These are phyloP conservation scores for Amphipyra tragopoginis DNA, from an alignment of 2,888 invertebrate genomes.

Conservation along the genomic window DNA sequence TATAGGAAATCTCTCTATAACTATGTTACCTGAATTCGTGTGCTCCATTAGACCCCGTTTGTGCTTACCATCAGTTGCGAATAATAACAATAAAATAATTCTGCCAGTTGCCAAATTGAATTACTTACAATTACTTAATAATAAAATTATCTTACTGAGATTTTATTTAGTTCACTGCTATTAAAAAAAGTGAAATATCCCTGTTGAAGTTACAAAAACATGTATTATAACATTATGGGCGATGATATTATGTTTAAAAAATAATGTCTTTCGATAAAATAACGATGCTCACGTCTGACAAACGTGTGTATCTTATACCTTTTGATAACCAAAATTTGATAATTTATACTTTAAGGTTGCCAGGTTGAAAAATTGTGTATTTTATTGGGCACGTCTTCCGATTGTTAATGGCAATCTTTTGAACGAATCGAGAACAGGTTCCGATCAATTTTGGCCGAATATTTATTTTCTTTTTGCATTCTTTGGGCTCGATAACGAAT, in stretches of 20 bases:
- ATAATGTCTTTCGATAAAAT: conserved; percentile 40
- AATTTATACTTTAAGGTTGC: conserved; percentile 56
- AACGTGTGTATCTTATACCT: conserved; percentile 28
- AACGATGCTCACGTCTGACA: conserved; percentile 38
- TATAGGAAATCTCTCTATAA: no score
- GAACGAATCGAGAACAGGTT: conserved; percentile 53
- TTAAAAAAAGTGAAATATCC: conserved; percentile 4
- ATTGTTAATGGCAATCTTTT: conserved; percentile 61
- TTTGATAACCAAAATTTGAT: conserved; percentile 36
- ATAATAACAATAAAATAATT: no score
- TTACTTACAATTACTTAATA: no score
- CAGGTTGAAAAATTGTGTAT: conserved; percentile 65
- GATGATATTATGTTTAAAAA: conserved; percentile 20
- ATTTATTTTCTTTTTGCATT: conserved; percentile 41
- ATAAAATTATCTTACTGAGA: no score
- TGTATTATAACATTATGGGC: conserved; percentile 8
- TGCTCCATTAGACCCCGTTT: no score
- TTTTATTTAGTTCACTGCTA: not conserved
- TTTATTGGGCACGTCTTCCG: conserved; percentile 61
- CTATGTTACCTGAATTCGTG: no score
- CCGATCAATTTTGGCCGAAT: conserved; percentile 43
- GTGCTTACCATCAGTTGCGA: no score
- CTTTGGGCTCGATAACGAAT: conserved; percentile 46
- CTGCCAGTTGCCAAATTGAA: no score
- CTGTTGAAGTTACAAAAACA: not conserved